These are phyloP conservation scores for Hesperia comma DNA, from an alignment of 2,888 invertebrate species.

Conservation along the genomic window DNA sequence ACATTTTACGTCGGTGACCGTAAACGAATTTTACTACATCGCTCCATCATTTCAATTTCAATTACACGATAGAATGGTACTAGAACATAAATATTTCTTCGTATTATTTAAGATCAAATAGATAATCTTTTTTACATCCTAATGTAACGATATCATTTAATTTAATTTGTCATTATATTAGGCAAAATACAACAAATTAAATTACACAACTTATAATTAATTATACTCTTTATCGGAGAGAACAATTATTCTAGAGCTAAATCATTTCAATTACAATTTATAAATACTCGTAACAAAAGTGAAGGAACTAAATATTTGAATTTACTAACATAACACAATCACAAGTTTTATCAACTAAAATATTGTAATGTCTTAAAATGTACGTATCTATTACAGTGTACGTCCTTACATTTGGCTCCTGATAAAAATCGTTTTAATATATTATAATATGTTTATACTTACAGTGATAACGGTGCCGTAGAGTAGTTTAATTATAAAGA, in stretches of 20 bases:
- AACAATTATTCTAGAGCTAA: constrained; percentile 78
- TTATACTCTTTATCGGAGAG: constrained; percentile 76
- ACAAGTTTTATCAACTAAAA: constrained; percentile 73
- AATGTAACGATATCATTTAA: constrained; percentile 82
- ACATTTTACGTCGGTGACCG: constrained; percentile 82
- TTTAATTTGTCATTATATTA: constrained; percentile 81
- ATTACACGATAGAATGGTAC: constrained; percentile 82
- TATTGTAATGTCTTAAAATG: constrained; percentile 64
- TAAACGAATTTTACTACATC: constrained; percentile 83
- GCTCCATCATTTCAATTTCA: constrained; percentile 73
- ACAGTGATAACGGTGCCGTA: constrained; percentile 36
- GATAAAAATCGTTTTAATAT: constrained; percentile 56
- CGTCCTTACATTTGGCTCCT: constrained; percentile 80
- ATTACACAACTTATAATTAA: constrained; percentile 78
- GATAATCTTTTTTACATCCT: constrained; percentile 84
- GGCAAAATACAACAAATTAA: constrained; percentile 82
- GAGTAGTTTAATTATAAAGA: constrained; percentile 31
- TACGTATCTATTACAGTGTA: constrained; percentile 67
- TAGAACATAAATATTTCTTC: constrained; percentile 84
- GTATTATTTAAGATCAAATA: constrained; percentile 83
- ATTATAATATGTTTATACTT: constrained; percentile 32
- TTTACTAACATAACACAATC: constrained; percentile 73
- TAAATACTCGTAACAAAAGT: constrained; percentile 81
- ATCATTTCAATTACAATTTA: constrained; percentile 72
- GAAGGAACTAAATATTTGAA: constrained; percentile 82